Evolutionary conservation across 2,113 vertebrate species (phyloP).

Genomic region (Proteles cristata): DNA sequence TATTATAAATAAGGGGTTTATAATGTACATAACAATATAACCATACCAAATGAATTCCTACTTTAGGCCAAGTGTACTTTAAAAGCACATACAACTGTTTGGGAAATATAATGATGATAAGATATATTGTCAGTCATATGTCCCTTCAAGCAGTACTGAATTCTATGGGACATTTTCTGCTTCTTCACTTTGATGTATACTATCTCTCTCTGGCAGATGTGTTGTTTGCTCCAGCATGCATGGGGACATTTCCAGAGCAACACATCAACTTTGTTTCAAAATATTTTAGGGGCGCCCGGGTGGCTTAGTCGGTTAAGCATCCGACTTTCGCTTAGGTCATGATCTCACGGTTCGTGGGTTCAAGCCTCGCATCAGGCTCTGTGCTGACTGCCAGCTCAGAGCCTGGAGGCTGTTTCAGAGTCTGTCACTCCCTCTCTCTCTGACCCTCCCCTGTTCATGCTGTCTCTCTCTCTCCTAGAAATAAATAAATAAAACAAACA

Average conservation of each 20-base stretch:
- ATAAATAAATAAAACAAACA: no score
- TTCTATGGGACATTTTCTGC: neutral
- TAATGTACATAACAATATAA: slow-evolving; percentile 19
- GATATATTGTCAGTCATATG: neutral
- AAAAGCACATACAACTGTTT: neutral
- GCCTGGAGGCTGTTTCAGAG: no score
- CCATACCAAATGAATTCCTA: neutral
- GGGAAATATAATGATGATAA: neutral
- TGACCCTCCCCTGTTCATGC: no score
- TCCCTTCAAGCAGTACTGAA: neutral
- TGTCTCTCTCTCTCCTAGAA: no score
- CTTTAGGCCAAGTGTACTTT: slow-evolving; percentile 8
- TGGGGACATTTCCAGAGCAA: neutral
- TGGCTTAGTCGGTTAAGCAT: no score
- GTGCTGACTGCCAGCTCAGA: no score
- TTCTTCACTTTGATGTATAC: neutral
- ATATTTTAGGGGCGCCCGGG: no score
- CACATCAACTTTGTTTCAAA: neutral
- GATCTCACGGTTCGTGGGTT: no score
- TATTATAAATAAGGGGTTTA: neutral
- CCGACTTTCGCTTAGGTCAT: no score
- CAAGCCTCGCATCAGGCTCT: no score
- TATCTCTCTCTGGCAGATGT: neutral
- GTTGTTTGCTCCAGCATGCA: neutral
- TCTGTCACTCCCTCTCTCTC: no score